These are phyloP conservation scores for Lasioglossum villosulum DNA, from an alignment of 2,888 invertebrate genomes.

Conservation along the genomic window DNA sequence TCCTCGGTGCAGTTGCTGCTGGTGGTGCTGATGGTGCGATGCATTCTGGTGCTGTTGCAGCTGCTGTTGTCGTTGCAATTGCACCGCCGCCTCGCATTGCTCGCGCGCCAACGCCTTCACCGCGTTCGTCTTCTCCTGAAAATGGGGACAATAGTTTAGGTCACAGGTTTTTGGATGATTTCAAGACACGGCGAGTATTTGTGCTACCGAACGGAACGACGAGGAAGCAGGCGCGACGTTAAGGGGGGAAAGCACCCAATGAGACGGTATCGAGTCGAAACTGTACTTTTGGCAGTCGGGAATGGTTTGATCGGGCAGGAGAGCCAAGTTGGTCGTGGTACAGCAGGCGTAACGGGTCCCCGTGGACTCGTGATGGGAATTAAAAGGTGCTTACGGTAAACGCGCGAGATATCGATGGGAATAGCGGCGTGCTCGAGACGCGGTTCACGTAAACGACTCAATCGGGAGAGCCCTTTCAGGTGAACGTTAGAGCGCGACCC, in stretches of 20 bases:
- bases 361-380: constrained; percentile 35
- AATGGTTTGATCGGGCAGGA: background rate
- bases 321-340: background rate
- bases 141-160: background rate
- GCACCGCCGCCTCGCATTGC: constrained; percentile 82
- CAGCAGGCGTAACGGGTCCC: constrained; percentile 28
- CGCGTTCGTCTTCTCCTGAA: constrained; percentile 92
- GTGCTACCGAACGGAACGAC: background rate
- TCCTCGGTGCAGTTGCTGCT: constrained; percentile 71
- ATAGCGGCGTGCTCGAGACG: background rate
- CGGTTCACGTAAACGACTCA: constrained; percentile 34
- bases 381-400: constrained; percentile 46
- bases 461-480: constrained; percentile 25
- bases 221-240: background rate
- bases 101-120: constrained; percentile 88
- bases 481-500: constrained; percentile 11
- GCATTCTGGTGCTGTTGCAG: constrained; percentile 77
- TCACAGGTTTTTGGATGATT: background rate
- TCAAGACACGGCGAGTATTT: background rate
- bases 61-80: constrained; percentile 80
- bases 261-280: background rate
- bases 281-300: constrained; percentile 5
- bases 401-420: constrained; percentile 29
- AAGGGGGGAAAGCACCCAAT: background rate
- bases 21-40: constrained; percentile 78